Evolutionary conservation across 2,888 invertebrate genomes (phyloP).

Genomic region (Orthosia gothica): DNA sequence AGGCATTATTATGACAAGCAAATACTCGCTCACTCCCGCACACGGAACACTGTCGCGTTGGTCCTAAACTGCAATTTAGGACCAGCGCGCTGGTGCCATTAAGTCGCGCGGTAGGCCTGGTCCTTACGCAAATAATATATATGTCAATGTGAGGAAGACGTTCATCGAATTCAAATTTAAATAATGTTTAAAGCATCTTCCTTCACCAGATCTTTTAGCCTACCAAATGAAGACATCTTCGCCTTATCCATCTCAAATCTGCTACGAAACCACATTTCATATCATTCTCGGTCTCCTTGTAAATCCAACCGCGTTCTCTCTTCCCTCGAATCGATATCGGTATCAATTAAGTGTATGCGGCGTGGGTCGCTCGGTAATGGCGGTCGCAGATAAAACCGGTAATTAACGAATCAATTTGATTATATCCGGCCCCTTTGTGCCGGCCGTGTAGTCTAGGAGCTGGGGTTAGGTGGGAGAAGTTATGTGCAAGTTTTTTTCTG

Average conservation of each 20-base stretch:
- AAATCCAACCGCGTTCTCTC: slow-evolving; percentile 32
- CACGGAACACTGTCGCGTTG: too few species aligned
- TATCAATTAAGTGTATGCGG: slow-evolving; percentile 73
- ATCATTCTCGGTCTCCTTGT: slow-evolving; percentile 27
- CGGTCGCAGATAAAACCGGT: slow-evolving; percentile 79
- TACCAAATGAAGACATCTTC: slow-evolving; percentile 17
- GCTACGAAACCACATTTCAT: background rate
- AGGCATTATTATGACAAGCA: too few species aligned
- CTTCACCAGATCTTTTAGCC: background rate
- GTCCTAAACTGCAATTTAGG: too few species aligned
- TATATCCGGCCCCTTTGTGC: slow-evolving; percentile 80
- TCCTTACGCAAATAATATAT: too few species aligned
- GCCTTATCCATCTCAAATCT: slow-evolving; percentile 3
- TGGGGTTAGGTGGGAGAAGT: background rate
- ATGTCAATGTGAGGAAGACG: too few species aligned
- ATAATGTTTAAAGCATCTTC: too few species aligned
- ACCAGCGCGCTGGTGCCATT: too few species aligned
- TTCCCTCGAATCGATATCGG: slow-evolving; percentile 40
- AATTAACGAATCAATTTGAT: slow-evolving; percentile 89
- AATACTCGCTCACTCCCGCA: too few species aligned
- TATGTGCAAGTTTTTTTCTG: background rate
- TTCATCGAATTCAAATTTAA: too few species aligned
- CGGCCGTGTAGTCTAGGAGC: slow-evolving; percentile 64
- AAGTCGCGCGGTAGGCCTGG: too few species aligned
- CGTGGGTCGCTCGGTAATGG: slow-evolving; percentile 83